phyloP scores from a whole-genome alignment of 1,140 invertebrate species.

The Drosophila subpulchrella region DNA sequence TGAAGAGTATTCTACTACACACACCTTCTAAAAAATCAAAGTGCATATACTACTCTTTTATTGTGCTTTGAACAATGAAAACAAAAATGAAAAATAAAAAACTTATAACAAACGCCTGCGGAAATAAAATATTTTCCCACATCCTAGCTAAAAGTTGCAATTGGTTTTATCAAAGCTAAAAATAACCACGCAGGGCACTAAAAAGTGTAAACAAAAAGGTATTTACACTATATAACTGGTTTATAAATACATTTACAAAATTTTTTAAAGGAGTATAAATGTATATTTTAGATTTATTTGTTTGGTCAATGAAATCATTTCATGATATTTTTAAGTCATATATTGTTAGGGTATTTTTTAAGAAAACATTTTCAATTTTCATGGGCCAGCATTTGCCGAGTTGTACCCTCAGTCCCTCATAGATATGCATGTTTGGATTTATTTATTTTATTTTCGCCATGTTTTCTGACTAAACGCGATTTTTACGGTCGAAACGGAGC shows the following conservation, averaged over 20 bases:
- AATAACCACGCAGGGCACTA: neutral
- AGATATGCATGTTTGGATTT: constrained; percentile 20
- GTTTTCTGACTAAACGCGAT: constrained; percentile 46
- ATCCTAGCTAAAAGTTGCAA: constrained; percentile 7
- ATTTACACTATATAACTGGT: constrained; percentile 3
- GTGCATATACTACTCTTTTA: constrained; percentile 5
- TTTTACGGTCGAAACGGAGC: constrained; percentile 46
- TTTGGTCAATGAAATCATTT: neutral
- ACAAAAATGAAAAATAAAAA: neutral
- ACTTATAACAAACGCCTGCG: neutral
- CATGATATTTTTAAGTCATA: neutral
- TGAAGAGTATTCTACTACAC: neutral
- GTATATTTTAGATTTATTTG: neutral
- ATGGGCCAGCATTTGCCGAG: neutral
- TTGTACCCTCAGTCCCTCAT: neutral
- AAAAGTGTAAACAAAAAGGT: neutral
- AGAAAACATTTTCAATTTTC: neutral
- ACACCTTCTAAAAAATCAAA: neutral
- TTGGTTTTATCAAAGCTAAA: constrained; percentile 26
- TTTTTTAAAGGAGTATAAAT: neutral
- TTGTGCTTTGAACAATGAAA: constrained; percentile 1
- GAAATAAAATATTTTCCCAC: constrained; percentile 29
- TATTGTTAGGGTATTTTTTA: constrained; percentile 8
- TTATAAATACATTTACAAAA: neutral
- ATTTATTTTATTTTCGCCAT: constrained; percentile 36